A percentile compares a stretch with the other conserved stretches of the same genome.
Conservation (phyloP, 2,113 vertebrate species). For the Ochotona princeps region DNA sequence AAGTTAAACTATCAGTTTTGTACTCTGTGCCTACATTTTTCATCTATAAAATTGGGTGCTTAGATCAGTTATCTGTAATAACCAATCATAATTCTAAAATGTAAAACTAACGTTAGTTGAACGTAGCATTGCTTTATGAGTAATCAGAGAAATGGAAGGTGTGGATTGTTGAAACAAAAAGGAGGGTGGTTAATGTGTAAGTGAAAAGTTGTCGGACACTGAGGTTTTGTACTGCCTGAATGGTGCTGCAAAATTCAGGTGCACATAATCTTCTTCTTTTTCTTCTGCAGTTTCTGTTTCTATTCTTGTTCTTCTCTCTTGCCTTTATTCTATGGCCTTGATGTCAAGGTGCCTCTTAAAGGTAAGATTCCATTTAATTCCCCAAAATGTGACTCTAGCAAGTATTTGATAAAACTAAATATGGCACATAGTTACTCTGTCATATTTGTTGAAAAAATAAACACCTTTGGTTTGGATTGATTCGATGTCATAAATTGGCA, state of each 20-base stretch:
- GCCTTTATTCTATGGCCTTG: conserved; percentile 99
- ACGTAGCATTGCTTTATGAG: neutral
- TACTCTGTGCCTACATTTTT: neutral
- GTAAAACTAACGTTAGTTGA: neutral
- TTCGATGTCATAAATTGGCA: conserved; percentile 4
- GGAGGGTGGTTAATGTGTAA: neutral
- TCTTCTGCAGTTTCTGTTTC: conserved; percentile 96
- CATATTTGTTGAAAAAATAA: neutral
- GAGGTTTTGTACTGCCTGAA: conserved; percentile 63
- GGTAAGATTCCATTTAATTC: conserved; percentile 90
- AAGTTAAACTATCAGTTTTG: neutral
- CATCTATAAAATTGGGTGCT: neutral
- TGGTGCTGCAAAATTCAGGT: conserved; percentile 62
- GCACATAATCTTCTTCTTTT: conserved; percentile 83
- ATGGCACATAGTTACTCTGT: neutral
- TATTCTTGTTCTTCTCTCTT: conserved; percentile 99
- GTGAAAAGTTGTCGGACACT: conserved; percentile 1
- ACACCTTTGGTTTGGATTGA: neutral
- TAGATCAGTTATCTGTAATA: neutral
- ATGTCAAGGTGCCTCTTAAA: conserved; percentile 94
- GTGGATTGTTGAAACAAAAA: conserved; percentile 20
- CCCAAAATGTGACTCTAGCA: conserved; percentile 58
- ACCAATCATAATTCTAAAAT: neutral
- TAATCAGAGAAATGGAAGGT: neutral
- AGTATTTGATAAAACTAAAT: neutral